Conservation (phyloP, 2,888 invertebrate species). For the Harpagoxenus sublaevis region DNA sequence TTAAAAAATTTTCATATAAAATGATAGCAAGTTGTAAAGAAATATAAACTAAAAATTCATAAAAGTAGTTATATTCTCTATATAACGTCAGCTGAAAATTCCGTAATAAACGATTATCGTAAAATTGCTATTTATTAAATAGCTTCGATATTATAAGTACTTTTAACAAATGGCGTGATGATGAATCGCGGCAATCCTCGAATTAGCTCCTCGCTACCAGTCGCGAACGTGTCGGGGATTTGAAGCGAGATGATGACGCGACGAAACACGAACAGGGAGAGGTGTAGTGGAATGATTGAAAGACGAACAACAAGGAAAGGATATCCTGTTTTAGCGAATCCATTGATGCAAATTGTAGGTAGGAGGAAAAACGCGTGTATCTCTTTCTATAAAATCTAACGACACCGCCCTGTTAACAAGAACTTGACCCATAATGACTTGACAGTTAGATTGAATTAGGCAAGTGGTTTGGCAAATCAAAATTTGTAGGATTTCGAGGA, state of each 20-base stretch:
- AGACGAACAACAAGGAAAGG: slow-evolving; percentile 7
- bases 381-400: slow-evolving; percentile 16
- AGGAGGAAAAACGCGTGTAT: not conserved
- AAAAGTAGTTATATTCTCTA: not conserved
- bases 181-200: slow-evolving; percentile 65
- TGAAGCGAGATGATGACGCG: slow-evolving; percentile 65
- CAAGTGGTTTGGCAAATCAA: not conserved
- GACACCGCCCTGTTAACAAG: slow-evolving; percentile 2
- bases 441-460: slow-evolving; percentile 17
- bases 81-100: slow-evolving; percentile 24
- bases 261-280: slow-evolving; percentile 46
- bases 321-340: slow-evolving; percentile 25
- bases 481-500: slow-evolving; percentile 11
- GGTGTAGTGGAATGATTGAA: slow-evolving; percentile 9
- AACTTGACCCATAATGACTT: slow-evolving; percentile 49
- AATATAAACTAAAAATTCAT: not conserved
- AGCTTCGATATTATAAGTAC: slow-evolving; percentile 26
- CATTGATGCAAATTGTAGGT: slow-evolving; percentile 30
- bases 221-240: slow-evolving; percentile 62
- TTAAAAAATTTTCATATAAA: not conserved
- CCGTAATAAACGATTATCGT: slow-evolving; percentile 4
- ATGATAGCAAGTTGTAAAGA: not conserved
- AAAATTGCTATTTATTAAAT: too few relatives aligned
- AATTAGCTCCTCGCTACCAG: slow-evolving; percentile 55
- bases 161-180: slow-evolving; percentile 40